phyloP scores from a whole-genome alignment of 1,140 invertebrate species.

The Oryctes rhinoceros region DNA sequence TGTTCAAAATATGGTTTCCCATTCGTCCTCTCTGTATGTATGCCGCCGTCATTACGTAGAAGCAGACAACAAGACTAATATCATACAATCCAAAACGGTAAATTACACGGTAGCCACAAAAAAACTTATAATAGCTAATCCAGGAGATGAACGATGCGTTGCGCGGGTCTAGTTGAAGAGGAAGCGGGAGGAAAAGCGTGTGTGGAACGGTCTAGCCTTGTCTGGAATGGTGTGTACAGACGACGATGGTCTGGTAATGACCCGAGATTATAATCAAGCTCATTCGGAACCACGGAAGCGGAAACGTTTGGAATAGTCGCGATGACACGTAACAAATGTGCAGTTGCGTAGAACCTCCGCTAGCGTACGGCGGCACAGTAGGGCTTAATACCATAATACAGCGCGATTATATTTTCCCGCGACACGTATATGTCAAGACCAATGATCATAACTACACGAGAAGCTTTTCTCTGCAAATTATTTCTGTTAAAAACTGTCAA shows the following conservation, averaged over 20 bases:
- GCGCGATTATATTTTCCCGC: neutral
- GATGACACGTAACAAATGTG: constrained; percentile 34
- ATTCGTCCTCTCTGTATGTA: too few species aligned
- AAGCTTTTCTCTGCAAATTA: neutral
- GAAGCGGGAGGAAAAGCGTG: neutral
- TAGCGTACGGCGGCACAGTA: neutral
- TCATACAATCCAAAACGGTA: too few species aligned
- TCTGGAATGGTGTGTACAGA: neutral
- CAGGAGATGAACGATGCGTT: constrained; percentile 1
- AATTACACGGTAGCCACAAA: too few species aligned
- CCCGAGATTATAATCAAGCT: constrained; percentile 34
- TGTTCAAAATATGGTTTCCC: too few species aligned
- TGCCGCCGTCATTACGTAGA: too few species aligned
- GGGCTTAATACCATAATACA: neutral
- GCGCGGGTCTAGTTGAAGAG: neutral
- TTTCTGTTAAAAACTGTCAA: too few species aligned
- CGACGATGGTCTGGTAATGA: constrained; percentile 29
- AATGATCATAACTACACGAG: neutral
- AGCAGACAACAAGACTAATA: too few species aligned
- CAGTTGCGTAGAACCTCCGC: neutral
- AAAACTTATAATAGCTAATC: neutral
- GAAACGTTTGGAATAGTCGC: constrained; percentile 16
- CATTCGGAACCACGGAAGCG: constrained; percentile 22
- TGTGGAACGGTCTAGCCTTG: neutral
- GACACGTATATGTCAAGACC: neutral